Evolutionary conservation across 1,140 invertebrate species (phyloP), one percentile per base, ranked within the genome.

Genomic region (Philotrypesis tridentata): DNA sequence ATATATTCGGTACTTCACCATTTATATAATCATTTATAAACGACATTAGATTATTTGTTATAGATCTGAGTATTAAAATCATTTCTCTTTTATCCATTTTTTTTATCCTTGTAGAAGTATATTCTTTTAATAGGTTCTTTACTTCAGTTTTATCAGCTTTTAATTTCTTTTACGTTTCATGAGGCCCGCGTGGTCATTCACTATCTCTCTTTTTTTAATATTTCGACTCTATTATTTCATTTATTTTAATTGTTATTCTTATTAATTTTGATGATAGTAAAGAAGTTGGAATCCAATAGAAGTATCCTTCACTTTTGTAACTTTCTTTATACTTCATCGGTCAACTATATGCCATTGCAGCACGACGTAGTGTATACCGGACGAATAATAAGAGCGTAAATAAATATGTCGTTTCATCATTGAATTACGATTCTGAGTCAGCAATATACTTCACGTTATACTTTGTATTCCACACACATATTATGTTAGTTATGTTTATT

Each of bases 41-140:
- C 86, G 87, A 89, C 85, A 84, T 88, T 88, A 87, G 84, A 87
- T 87, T 87, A 87, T 87, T 87, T 80, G 71, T 82, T 71, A 71
- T 87, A 88, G 82, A 89, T 86, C 80, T 85, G 82, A 87, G 86
- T 89, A 87, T 87, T 88, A 88, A 88, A 87, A 87, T 81, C 78
- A 80, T 67, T 78, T 84, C 55, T 63, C 68, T 70, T 37, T 80
- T 82, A 55, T 79, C 33, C 29, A 33, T 37, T 55, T 5, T 78
- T 67, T 83, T 70, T 60, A 71, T 81, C 27, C 55, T 76, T 31
- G 23, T 81, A 75, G 63, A 6, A 76, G 65, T 76, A 67, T 80
- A 76, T 43, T 80, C n/a, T 55, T 80, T 80, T 61, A 73, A 80
- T 80, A 79, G 29, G 55, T 81, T 76, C 63, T 40, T 73, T 55